phyloP scores from a whole-genome alignment of 1,140 invertebrate genomes.

The Batillaria attramentaria region DNA sequence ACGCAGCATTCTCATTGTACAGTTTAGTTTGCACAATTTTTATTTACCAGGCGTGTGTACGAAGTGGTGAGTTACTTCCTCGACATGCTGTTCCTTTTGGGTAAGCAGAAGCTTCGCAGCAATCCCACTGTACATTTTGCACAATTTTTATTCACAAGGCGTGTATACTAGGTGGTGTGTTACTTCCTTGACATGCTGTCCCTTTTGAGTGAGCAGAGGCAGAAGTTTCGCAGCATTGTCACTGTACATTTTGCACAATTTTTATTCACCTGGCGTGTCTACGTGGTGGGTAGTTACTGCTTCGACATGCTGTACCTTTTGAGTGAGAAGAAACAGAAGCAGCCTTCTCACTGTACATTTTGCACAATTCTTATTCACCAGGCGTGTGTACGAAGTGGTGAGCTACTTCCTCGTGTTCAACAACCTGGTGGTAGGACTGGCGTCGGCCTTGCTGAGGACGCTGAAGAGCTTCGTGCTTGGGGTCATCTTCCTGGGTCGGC shows the following conservation, averaged over 20 bases:
- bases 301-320: no score
- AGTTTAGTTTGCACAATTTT: not conserved
- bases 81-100: no score
- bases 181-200: slow-evolving; percentile 38
- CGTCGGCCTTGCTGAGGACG: slow-evolving; percentile 38
- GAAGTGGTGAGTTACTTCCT: slow-evolving; percentile 43
- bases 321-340: no score
- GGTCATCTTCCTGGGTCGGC: slow-evolving; percentile 40
- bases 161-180: slow-evolving; percentile 37
- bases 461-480: slow-evolving; percentile 39
- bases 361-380: slow-evolving; percentile 6
- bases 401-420: slow-evolving; percentile 45
- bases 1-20: not conserved
- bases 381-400: slow-evolving; percentile 39
- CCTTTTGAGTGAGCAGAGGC: not conserved
- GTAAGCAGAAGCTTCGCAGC: no score
- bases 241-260: not conserved
- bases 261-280: not conserved
- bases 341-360: not conserved
- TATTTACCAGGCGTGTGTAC: slow-evolving; percentile 31
- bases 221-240: not conserved
- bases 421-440: slow-evolving; percentile 44
- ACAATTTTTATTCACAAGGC: slow-evolving; percentile 24
- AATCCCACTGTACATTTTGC: not conserved
- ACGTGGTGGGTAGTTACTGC: not conserved